phyloP scores from a whole-genome alignment of 2,797 vertebrate genomes.

The Sebastes reedi region DNA sequence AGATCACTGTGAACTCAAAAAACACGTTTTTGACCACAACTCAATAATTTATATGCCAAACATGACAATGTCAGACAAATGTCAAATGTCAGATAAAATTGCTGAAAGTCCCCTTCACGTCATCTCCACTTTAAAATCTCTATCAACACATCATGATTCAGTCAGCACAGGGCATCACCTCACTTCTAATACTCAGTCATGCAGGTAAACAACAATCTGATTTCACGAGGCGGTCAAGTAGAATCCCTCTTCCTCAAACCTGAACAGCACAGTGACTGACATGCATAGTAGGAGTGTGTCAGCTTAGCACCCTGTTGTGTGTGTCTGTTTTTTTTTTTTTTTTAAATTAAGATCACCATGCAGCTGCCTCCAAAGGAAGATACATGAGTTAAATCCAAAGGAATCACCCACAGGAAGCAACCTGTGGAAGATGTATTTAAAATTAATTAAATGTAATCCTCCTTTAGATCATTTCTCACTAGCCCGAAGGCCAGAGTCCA shows the following conservation, averaged over 20 bases:
- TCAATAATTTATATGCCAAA: too few relatives aligned
- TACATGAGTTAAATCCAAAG: constrained; percentile 37
- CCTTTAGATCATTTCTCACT: constrained; percentile 57
- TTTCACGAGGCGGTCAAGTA: constrained; percentile 6
- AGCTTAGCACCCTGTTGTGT: background rate
- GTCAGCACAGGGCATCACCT: background rate
- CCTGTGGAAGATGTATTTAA: constrained; percentile 45
- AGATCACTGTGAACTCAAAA: too few relatives aligned
- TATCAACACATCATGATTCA: constrained; percentile 2
- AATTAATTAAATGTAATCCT: constrained; percentile 62
- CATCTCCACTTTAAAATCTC: background rate
- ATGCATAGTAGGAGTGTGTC: background rate
- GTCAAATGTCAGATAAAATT: background rate
- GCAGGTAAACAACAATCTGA: constrained; percentile 10
- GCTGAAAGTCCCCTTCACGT: background rate
- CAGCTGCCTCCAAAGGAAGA: constrained; percentile 11
- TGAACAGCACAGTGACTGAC: background rate
- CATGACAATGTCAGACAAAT: background rate
- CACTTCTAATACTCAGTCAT: constrained; percentile 15
- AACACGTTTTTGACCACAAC: too few relatives aligned
- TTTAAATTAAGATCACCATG: constrained; percentile 1
- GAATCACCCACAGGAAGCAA: constrained; percentile 43
- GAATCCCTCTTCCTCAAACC: constrained; percentile 10
- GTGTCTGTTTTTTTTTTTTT: background rate
- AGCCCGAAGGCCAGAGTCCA: constrained; percentile 45